These are phyloP conservation scores for Apis florea DNA, from an alignment of 1,140 invertebrate species.

Conservation along the genomic window DNA sequence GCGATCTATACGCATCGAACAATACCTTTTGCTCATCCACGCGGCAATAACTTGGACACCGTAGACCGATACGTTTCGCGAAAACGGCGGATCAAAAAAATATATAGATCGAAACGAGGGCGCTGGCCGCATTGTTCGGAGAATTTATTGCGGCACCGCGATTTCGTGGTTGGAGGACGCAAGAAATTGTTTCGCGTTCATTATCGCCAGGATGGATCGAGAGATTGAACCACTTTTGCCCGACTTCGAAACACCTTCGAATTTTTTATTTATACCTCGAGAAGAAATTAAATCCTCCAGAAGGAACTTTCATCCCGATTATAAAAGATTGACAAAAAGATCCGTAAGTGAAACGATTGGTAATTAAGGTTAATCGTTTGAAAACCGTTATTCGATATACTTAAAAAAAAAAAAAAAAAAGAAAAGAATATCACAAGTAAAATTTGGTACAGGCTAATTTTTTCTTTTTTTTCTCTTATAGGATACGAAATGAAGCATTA, in stretches of 20 bases:
- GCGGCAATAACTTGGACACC: conserved; percentile 44
- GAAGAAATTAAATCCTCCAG: not conserved
- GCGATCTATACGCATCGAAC: conserved; percentile 39
- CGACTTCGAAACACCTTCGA: not conserved
- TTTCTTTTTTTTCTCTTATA: not conserved
- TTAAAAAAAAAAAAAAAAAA: not conserved
- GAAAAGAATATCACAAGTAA: not conserved
- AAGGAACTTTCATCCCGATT: not conserved
- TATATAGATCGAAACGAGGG: conserved; percentile 5
- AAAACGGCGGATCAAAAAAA: conserved; percentile 17
- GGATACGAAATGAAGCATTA: conserved; percentile 19
- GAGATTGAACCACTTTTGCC: conserved; percentile 20
- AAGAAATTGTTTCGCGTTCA: conserved; percentile 29
- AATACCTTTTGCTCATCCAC: conserved; percentile 47
- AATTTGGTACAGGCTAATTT: not conserved
- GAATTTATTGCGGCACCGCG: conserved; percentile 18
- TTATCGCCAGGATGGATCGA: not conserved
- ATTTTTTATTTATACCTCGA: not conserved
- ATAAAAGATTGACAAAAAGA: too few relatives aligned
- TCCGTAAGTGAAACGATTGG: too few relatives aligned
- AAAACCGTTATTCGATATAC: not conserved
- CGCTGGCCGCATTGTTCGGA: conserved; percentile 24
- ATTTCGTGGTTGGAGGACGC: conserved; percentile 18
- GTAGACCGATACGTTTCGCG: conserved; percentile 39
- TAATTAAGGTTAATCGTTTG: not conserved